phyloP scores from a whole-genome alignment of 2,113 vertebrate species.

The Poicephalus gulielmi region DNA sequence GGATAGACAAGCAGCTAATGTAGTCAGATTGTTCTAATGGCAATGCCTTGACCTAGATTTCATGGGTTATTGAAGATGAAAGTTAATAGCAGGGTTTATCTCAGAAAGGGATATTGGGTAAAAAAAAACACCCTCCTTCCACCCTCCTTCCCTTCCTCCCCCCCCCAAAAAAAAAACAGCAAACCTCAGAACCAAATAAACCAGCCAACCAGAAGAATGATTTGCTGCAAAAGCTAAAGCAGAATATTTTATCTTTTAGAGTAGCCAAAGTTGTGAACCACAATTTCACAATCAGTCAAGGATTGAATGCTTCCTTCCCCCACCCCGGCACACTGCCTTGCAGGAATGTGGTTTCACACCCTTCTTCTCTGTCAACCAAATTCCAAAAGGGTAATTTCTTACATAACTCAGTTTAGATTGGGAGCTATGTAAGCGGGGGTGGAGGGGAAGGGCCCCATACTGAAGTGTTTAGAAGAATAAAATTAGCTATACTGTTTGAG shows the following conservation, averaged over 20 bases:
- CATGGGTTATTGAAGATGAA: conserved; percentile 18
- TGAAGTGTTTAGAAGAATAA: neutral
- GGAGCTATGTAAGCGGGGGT: neutral
- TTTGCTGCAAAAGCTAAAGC: neutral
- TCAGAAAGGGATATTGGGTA: neutral
- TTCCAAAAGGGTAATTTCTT: neutral
- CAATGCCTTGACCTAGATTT: conserved; percentile 52
- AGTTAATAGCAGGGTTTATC: neutral
- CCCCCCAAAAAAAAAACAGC: neutral
- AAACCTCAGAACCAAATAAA: neutral
- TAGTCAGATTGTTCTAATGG: conserved; percentile 36
- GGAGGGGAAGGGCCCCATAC: neutral
- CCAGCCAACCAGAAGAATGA: neutral
- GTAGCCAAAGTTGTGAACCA: neutral
- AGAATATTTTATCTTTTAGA: neutral
- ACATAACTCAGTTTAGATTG: neutral
- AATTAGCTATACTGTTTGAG: neutral
- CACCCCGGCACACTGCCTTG: neutral
- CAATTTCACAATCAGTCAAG: neutral
- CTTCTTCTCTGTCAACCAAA: neutral
- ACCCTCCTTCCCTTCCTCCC: neutral
- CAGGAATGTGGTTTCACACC: conserved; percentile 9
- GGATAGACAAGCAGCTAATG: conserved; percentile 17
- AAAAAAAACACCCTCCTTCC: neutral
- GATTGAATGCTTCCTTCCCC: neutral